Evolutionary conservation across 1,140 invertebrate species (phyloP), one percentile per base, ranked within the genome.

Genomic region (Platyscapa corneri): DNA sequence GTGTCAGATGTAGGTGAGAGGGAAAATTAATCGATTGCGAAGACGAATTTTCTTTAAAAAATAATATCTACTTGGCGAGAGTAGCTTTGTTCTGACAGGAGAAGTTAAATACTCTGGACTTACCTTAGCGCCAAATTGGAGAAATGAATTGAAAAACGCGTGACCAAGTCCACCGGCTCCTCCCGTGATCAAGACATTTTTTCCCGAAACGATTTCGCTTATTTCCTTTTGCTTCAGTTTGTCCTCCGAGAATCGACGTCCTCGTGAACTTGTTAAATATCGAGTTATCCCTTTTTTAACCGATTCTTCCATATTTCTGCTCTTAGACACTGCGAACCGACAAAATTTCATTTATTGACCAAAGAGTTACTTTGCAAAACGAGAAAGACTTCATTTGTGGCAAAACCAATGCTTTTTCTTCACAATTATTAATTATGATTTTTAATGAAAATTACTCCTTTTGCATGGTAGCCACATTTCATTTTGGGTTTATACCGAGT

Each of bases 141-240:
- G 83, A 16, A 91, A 18, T 92, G 90, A 85, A 5, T 90, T 91
- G 46, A 91, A 89, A 75, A 94, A 94, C 12, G 92, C 93, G 30
- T 91, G 87, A 14, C 94, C 94, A 8, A 94, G 89, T 10, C 94
- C 94, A 20, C 92, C 89, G 27, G 93, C 93, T 56, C 92, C 94
- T 7, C 94, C 94, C 12, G 94, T 94, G 42, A 94, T 92, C 0
- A 94, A 77, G 49, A 93, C 90, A 67, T 94, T 93, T 86, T 94
- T 94, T 0, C 89, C 90, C 12, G 89, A 90, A 30, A 92, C 89
- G 0, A 92, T 46, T 0, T 88, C 88, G 32, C 87, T 90, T 32
- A 90, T 91, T 79, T 91, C 91, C 27, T 89, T 75, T 53, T 91
- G 91, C 27, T 88, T 90, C 10, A 89, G 87, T 65, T 88, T 91